Evolutionary conservation across 2,888 invertebrate genomes (phyloP), one percentile per base, ranked within the genome.

Genomic region (Calephelis perditalis): DNA sequence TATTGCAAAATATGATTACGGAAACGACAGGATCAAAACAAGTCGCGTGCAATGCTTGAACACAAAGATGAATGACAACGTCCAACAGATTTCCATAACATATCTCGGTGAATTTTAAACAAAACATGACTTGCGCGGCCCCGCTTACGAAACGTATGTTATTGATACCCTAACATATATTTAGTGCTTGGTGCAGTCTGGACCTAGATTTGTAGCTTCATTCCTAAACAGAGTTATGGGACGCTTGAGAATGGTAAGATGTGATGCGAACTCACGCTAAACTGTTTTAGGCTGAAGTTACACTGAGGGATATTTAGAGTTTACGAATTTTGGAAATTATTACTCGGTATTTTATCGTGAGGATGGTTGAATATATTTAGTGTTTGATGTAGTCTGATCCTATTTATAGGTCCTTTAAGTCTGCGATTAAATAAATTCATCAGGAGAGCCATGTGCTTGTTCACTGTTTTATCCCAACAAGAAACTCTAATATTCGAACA

Each of bases 151-250:
- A 52, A 62, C 69, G 68, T 68, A 64, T 67, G 67, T 67, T 75
- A 75, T 75, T 68, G 71, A 73, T 76, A 74, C 72, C 63, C 64
- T 63, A 66, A 66, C 66, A 69, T 70, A 65, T 75, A 79, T 77
- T 74, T 73, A 68, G 49, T 26, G 65, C 70, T 65, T 69, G 63
- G 67, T 68, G 65, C 57, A 57, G 56, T 56, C 61, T 60, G 47
- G 59, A 12, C 62, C 47, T 46, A 62, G 84, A 86, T 86, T 86
- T 86, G 86, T 83, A 77, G 74, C 85, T 86, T 82, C 82, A 84
- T 86, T 82, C 78, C 74, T 71, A 70, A 72, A 61, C 67, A 74
- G 80, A 87, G 74, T 84, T 85, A 86, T 86, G 82, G 76, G 68
- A 49, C 49, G 49, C 49, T 74, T 72, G 69, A 60, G 55, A 63